Conservation (phyloP, 2,888 invertebrate genomes). For the Thymelicus sylvestris region DNA sequence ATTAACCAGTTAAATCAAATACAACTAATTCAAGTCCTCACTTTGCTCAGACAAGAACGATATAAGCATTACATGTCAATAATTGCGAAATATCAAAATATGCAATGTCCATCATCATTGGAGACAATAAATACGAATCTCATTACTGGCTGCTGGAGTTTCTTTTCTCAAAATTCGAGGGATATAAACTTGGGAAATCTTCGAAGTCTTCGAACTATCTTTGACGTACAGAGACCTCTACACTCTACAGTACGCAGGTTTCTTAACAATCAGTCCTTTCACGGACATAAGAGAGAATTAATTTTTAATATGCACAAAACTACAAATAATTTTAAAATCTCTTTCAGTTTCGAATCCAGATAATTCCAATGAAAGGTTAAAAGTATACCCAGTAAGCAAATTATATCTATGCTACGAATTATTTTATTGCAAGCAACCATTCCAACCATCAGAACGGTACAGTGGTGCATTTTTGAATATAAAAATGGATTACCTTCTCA, state of each 20-base stretch:
- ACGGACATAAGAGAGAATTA: background rate
- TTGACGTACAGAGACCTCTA: background rate
- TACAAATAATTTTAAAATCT: too few species aligned
- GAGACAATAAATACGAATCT: background rate
- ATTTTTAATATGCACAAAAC: too few species aligned
- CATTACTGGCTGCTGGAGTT: background rate
- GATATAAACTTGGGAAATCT: background rate
- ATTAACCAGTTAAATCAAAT: background rate
- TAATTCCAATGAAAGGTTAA: background rate
- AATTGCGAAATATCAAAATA: background rate
- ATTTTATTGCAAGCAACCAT: background rate
- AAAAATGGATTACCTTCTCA: slow-evolving; percentile 25
- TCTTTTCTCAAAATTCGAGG: background rate
- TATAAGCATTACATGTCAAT: too few species aligned
- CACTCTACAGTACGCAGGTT: background rate
- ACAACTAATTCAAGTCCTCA: too few species aligned
- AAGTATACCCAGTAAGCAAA: too few species aligned
- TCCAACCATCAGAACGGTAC: slow-evolving; percentile 26
- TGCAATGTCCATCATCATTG: background rate
- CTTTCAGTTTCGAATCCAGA: background rate
- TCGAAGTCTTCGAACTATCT: background rate
- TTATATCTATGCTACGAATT: too few species aligned
- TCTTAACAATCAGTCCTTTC: background rate
- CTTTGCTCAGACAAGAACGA: too few species aligned
- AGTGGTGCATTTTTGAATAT: slow-evolving; percentile 54